Evolutionary conservation across 2,113 vertebrate genomes (phyloP), one percentile per base, ranked within the genome.

Genomic region (Ophiodon elongatus): DNA sequence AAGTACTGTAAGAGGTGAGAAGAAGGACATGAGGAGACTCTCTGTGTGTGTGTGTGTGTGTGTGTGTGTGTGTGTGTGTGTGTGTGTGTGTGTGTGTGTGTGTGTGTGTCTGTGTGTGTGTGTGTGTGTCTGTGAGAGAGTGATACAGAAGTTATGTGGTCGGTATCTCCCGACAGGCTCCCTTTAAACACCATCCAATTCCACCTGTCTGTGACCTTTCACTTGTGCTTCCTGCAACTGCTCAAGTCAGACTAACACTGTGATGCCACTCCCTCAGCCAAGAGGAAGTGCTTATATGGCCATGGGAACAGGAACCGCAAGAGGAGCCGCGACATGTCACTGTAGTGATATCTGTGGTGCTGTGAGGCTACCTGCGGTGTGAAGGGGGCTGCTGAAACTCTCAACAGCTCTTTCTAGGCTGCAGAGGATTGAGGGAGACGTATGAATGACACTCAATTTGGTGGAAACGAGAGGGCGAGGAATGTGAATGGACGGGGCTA

Each of bases 201-300:
- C 64, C 37, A 73, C 45, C 63, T 69, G 67, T 41, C 29, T 17
- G 29, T 67, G 82, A 83, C 82, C 84, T 91, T 82, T 89, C 43
- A 67, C 72, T 72, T 63, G 66, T 15, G 43, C 31, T 23, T 37
- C 66, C 57, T 71, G 39, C 54, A 54, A 64, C 35, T 66, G 77
- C 60, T 76, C 33, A 47, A 65, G n/a, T 39, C 82, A 75, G 59
- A 54, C 25, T 9, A 76, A 62, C 77, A 8, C 43, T 57, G 71
- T 79, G 82, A 82, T 88, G 84, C 85, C 84, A 80, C 66, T 69
- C 62, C 54, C 47, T 56, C n/a, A 79, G 82, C 63, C 54, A 27
- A 73, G 77, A 80, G 87, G 90, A 90, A 89, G 83, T 65, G 54
- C 88, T 81, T 88, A 87, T 87, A 92, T 90, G 86, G 89, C 83